Conservation (phyloP, 2,888 invertebrate genomes). For the Epistrophe grossulariae region DNA sequence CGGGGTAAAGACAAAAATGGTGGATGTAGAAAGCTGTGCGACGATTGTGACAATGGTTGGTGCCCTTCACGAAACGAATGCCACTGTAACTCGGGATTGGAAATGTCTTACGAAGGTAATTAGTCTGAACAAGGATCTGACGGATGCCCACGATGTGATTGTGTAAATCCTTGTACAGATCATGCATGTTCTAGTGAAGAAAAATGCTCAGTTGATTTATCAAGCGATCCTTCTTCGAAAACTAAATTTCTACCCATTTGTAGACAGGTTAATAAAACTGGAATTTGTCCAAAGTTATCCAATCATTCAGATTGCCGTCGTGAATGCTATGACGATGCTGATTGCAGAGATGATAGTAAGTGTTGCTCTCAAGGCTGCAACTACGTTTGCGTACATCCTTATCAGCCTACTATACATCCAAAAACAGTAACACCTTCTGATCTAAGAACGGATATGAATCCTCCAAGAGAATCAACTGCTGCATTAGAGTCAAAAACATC, state of each 20-base stretch:
- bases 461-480: slow-evolving; percentile 80
- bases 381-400: slow-evolving; percentile 87
- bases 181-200: slow-evolving; percentile 87
- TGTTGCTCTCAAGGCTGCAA: slow-evolving; percentile 93
- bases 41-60: too few relatives aligned
- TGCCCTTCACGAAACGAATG: too few relatives aligned
- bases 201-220: slow-evolving; percentile 88
- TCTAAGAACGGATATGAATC: slow-evolving; percentile 79
- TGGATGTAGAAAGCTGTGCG: too few relatives aligned
- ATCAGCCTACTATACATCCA: slow-evolving; percentile 81
- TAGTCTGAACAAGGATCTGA: slow-evolving; percentile 85
- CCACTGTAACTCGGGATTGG: too few relatives aligned
- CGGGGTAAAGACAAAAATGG: too few relatives aligned
- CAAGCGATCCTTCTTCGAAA: slow-evolving; percentile 77
- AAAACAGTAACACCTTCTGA: slow-evolving; percentile 83
- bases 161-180: slow-evolving; percentile 89
- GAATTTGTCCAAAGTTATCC: slow-evolving; percentile 86
- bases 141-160: slow-evolving; percentile 90
- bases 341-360: slow-evolving; percentile 91
- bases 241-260: slow-evolving; percentile 81
- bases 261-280: slow-evolving; percentile 86
- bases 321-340: slow-evolving; percentile 92
- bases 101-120: too few relatives aligned
- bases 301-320: slow-evolving; percentile 86
- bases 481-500: slow-evolving; percentile 84